phyloP scores from a whole-genome alignment of 2,113 vertebrate genomes.

The Mormyrus lacerda region DNA sequence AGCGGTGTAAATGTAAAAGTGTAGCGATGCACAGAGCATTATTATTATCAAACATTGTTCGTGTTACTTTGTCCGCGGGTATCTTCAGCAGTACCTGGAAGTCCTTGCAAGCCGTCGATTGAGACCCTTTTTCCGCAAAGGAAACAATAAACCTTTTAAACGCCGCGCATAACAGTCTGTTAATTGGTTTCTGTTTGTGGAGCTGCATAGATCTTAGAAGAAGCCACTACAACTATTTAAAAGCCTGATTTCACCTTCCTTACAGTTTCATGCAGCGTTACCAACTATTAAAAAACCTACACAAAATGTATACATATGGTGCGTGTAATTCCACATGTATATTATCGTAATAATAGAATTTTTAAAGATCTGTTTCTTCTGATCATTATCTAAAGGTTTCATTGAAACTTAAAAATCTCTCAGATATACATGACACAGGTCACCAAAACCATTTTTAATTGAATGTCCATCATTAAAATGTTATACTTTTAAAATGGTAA shows the following conservation, averaged over 20 bases:
- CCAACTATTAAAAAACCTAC: background rate
- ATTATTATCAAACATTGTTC: background rate
- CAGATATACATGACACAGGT: background rate
- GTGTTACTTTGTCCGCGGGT: background rate
- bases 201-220: background rate
- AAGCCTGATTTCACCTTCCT: background rate
- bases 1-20: background rate
- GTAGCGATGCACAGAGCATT: background rate
- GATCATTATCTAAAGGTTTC: background rate
- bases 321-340: background rate
- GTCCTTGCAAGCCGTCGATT: background rate
- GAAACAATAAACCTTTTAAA: background rate
- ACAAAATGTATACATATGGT: background rate
- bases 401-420: background rate
- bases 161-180: background rate
- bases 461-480: background rate
- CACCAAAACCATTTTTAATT: background rate
- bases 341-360: background rate
- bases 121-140: background rate
- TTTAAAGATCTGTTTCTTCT: background rate
- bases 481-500: background rate
- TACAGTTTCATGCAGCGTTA: background rate
- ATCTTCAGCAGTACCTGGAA: background rate
- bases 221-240: background rate
- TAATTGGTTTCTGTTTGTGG: background rate